Percentiles rank a stretch among this genome's conserved stretches.
phyloP scores from a whole-genome alignment of 2,113 vertebrate genomes.

The Balaenoptera acutorostrata region DNA sequence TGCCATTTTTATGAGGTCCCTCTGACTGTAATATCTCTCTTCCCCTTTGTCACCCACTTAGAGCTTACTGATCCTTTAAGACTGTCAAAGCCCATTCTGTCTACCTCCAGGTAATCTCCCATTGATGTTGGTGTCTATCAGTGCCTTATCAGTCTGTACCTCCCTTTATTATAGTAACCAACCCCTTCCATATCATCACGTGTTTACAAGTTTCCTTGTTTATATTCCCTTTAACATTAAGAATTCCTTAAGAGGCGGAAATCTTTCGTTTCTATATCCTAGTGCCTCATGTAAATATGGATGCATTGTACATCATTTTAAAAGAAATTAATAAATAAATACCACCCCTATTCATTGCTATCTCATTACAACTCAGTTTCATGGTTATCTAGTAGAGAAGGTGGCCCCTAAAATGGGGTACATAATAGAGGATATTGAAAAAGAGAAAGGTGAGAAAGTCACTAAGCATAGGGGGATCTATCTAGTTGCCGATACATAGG shows the following conservation, averaged over 20 bases:
- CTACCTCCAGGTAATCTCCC: neutral
- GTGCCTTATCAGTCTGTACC: neutral
- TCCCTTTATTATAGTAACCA: neutral
- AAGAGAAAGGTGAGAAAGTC: neutral
- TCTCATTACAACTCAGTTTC: neutral
- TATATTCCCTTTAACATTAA: neutral
- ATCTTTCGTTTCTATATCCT: neutral
- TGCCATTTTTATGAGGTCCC: neutral
- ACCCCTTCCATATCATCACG: neutral
- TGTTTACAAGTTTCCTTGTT: neutral
- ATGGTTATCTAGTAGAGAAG: neutral
- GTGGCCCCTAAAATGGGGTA: neutral
- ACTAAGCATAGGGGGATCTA: neutral
- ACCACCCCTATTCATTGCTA: neutral
- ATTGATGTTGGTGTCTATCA: neutral
- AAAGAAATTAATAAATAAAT: neutral
- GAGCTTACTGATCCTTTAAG: neutral
- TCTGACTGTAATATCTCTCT: neutral
- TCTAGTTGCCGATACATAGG: neutral
- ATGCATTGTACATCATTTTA: neutral
- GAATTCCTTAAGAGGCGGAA: neutral
- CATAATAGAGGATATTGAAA: neutral
- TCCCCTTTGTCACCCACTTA: neutral
- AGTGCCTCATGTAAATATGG: neutral
- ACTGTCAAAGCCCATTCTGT: neutral